Evolutionary conservation across 2,113 vertebrate species (phyloP), one percentile per base, ranked within the genome.

Genomic region (Mesoclemmys tuberculata): DNA sequence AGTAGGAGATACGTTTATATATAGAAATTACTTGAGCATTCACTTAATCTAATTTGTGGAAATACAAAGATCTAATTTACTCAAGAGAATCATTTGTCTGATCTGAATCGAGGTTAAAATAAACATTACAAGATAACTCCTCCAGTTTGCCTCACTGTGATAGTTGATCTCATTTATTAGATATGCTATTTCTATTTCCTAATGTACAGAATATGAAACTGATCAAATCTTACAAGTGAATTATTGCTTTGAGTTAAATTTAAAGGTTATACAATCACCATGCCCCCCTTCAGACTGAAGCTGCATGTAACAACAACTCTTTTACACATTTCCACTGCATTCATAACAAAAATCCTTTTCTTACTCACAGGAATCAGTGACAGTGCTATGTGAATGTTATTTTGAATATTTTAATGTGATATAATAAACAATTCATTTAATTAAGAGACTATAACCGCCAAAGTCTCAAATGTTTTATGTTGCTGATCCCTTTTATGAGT

Each of bases 41-140:
- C 18, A 58, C 44, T 92, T 91, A 19, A 90, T 88, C 78, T 64
- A 49, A 74, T 92, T 85, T 87, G 35, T 90, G 80, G 89, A 89
- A 95, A 90, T 64, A 82, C 0, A 84, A 26, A 49, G 24, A 87
- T 52, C 49, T 11, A 74, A 61, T 87, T 86, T 87, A 90, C 84
- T 7, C n/a, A 82, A 80, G 13, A 88, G 81, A 90, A 90, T 27
- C 1, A 78, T 93, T 87, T 82, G 58, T 80, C 46, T 31, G 29
- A 29, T 94, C 24, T 89, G 5, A 86, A 61, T 12, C 21, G 2
- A 84, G 10, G 51, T 85, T 83, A 85, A 83, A 86, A 87, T 41
- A 94, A 96, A 82, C 8, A 82, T 61, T 61, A 71, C 27, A 88
- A 56, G 51, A 89, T 90, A 80, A 89, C 31, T 26, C 6, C 22